Percentiles rank a stretch among this genome's conserved stretches.
Conservation (phyloP, 92 coral and sea anemone species). For the Bergia puertoricense region DNA sequence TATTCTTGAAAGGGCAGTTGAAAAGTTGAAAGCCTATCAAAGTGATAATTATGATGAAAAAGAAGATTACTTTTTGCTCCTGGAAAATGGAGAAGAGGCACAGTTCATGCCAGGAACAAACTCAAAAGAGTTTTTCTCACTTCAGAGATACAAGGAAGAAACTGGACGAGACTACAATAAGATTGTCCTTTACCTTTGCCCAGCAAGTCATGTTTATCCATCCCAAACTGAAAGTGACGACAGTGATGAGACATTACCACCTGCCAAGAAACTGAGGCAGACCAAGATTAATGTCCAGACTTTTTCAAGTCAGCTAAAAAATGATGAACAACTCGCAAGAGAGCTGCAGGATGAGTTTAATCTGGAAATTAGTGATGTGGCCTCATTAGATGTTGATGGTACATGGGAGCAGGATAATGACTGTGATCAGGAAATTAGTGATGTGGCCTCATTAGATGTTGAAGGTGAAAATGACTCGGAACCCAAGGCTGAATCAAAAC, state of each 20-base stretch:
- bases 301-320: slow-evolving; percentile 7
- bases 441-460: background rate
- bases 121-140: slow-evolving; percentile 40
- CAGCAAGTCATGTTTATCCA: slow-evolving; percentile 32
- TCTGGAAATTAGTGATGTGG: background rate
- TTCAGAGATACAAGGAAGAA: slow-evolving; percentile 54
- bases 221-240: slow-evolving; percentile 35
- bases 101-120: slow-evolving; percentile 57
- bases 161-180: slow-evolving; percentile 55
- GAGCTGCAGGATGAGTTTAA: slow-evolving; percentile 56
- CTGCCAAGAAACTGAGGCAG: slow-evolving; percentile 18
- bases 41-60: slow-evolving; percentile 49
- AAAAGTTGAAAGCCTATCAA: slow-evolving; percentile 54
- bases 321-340: slow-evolving; percentile 42
- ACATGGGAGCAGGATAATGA: no score
- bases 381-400: no score
- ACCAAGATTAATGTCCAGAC: background rate
- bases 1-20: slow-evolving; percentile 50
- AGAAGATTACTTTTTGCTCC: slow-evolving; percentile 52
- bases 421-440: no score
- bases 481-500: background rate
- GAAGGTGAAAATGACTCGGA: background rate
- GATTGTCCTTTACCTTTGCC: slow-evolving; percentile 57
- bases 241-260: slow-evolving; percentile 35
- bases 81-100: slow-evolving; percentile 56